These are phyloP conservation scores for Ammodytes marinus DNA, from an alignment of 2,113 vertebrate species.

Conservation along the genomic window DNA sequence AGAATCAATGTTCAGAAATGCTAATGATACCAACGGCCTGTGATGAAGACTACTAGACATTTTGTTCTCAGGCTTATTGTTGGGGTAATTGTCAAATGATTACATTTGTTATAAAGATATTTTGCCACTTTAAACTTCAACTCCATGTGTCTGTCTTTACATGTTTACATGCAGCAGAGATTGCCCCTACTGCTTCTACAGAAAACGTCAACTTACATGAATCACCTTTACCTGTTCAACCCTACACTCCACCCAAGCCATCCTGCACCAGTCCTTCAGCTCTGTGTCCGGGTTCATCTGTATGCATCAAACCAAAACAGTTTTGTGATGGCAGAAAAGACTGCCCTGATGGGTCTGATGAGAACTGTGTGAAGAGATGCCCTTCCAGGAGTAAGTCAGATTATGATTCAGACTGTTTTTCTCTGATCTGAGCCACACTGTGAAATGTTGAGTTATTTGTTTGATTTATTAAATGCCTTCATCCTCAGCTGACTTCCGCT, in stretches of 20 bases:
- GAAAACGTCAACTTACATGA: not conserved
- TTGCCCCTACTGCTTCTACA: not conserved
- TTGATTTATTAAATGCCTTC: not conserved
- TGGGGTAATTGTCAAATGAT: not conserved
- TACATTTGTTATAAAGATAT: not conserved
- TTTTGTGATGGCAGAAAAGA: conserved; percentile 88
- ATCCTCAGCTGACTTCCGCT: conserved; percentile 80
- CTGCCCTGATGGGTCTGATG: conserved; percentile 90
- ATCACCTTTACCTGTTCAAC: not conserved
- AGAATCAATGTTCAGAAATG: not conserved
- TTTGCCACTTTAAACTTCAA: no score
- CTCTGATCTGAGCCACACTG: not conserved
- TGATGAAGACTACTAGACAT: not conserved
- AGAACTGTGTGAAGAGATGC: conserved; percentile 82
- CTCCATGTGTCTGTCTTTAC: not conserved
- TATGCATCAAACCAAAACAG: conserved; percentile 80
- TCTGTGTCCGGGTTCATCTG: conserved; percentile 79
- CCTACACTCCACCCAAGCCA: not conserved
- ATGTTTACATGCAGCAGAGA: not conserved
- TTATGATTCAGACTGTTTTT: not conserved
- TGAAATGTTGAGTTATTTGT: not conserved
- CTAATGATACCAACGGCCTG: not conserved
- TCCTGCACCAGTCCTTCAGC: conserved; percentile 80
- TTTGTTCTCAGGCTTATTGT: not conserved
- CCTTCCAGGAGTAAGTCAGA: conserved; percentile 76